Conservation (phyloP, 2,113 vertebrate species). For the Halcyon malimbica region DNA sequence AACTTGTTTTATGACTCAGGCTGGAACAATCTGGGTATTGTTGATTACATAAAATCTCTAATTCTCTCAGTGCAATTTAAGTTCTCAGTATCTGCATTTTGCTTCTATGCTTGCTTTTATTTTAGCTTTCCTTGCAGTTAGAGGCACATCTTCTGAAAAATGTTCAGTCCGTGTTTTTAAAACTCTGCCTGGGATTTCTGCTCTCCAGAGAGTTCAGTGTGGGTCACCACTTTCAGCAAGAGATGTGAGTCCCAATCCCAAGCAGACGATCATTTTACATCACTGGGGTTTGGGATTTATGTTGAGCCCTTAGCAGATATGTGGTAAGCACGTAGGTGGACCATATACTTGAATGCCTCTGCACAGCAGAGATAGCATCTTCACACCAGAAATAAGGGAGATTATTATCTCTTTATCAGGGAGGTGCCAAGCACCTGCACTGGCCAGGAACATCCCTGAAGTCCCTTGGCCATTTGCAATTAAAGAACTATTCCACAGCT, state of each 20-base stretch:
- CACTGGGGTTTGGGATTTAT: neutral
- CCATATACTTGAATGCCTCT: fast-evolving
- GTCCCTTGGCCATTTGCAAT: neutral
- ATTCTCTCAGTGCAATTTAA: neutral
- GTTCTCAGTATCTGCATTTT: neutral
- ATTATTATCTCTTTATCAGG: neutral
- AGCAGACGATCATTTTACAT: neutral
- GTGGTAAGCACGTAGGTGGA: neutral
- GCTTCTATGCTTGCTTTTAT: neutral
- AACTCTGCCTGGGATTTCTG: neutral
- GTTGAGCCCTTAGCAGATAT: neutral
- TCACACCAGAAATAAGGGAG: neutral
- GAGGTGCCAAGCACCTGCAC: neutral
- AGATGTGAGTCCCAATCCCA: neutral
- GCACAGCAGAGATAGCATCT: neutral
- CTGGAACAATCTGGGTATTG: neutral
- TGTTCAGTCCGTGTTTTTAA: neutral
- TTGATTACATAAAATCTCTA: neutral
- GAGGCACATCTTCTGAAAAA: neutral
- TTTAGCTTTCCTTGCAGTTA: neutral
- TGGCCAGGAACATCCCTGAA: neutral
- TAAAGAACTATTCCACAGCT: neutral
- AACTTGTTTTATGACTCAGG: slow-evolving; percentile 4
- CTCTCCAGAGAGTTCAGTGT: neutral
- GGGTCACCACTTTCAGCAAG: neutral